These are phyloP conservation scores for Protonemura montana DNA, from an alignment of 2,888 invertebrate genomes.

Conservation along the genomic window DNA sequence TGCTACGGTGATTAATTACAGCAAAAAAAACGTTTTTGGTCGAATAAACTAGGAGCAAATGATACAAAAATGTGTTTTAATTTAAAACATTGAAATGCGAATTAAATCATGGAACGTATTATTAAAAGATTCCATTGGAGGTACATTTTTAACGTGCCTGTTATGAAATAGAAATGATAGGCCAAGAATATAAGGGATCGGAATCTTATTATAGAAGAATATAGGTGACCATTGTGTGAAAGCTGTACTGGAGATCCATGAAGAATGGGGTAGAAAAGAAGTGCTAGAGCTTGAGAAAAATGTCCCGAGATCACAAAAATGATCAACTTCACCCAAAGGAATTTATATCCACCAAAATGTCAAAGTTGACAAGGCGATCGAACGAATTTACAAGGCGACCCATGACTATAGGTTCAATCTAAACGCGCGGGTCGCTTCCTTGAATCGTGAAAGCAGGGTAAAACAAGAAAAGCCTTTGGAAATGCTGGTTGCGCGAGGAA, in stretches of 20 bases:
- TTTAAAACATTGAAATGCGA: neutral
- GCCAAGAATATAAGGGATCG: neutral
- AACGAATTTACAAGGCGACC: neutral
- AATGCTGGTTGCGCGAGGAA: neutral
- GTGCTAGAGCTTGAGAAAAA: neutral
- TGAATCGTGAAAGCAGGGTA: neutral
- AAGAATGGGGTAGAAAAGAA: neutral
- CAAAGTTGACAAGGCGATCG: conserved; percentile 4
- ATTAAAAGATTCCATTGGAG: neutral
- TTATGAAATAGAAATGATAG: neutral
- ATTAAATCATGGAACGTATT: neutral
- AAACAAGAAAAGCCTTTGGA: neutral
- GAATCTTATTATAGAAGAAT: neutral
- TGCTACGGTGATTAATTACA: neutral
- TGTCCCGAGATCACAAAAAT: conserved; percentile 12
- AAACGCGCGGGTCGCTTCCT: neutral
- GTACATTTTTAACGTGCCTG: neutral
- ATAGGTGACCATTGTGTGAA: neutral
- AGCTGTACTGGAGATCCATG: neutral
- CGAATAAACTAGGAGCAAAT: neutral
- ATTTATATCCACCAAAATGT: conserved; percentile 5
- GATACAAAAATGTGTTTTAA: neutral
- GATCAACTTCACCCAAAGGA: conserved; percentile 12
- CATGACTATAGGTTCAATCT: conserved; percentile 7
- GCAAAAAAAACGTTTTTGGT: neutral